Percentiles rank a stretch among this genome's conserved stretches.
Conservation (phyloP, 2,113 vertebrate genomes). For the Pristiophorus japonicus region DNA sequence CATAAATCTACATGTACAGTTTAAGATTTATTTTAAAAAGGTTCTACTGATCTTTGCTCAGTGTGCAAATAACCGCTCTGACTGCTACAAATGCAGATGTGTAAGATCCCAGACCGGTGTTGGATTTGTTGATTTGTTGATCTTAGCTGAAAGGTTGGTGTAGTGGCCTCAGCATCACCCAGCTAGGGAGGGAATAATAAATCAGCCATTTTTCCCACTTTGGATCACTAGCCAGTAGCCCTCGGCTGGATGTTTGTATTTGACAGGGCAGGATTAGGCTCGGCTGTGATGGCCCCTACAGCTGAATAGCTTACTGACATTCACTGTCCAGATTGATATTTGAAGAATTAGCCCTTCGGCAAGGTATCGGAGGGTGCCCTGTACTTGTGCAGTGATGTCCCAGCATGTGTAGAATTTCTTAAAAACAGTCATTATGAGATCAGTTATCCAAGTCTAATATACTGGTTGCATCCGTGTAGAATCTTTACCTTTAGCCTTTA, state of each 20-base stretch:
- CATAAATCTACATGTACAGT: not conserved
- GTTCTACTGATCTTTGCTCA: not conserved
- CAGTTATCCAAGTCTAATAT: not conserved
- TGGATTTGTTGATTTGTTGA: not conserved
- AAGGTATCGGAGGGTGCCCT: not conserved
- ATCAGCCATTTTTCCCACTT: not conserved
- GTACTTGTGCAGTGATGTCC: not conserved
- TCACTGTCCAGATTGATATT: not conserved
- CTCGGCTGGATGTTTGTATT: not conserved
- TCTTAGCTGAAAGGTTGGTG: not conserved
- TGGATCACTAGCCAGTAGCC: not conserved
- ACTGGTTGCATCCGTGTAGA: not conserved
- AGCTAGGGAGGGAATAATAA: not conserved
- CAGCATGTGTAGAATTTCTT: not conserved
- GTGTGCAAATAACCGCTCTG: not conserved
- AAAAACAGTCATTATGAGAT: not conserved
- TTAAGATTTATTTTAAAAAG: not conserved
- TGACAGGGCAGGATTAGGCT: slow-evolving; percentile 3
- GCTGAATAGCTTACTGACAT: not conserved
- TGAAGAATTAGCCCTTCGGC: not conserved
- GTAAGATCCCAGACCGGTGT: not conserved
- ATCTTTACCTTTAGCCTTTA: not conserved
- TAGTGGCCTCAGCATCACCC: not conserved
- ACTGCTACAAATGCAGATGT: not conserved
- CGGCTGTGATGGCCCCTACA: not conserved